These are phyloP conservation scores for Macaca mulatta DNA, from an alignment of 2,113 vertebrate genomes.

Conservation along the genomic window DNA sequence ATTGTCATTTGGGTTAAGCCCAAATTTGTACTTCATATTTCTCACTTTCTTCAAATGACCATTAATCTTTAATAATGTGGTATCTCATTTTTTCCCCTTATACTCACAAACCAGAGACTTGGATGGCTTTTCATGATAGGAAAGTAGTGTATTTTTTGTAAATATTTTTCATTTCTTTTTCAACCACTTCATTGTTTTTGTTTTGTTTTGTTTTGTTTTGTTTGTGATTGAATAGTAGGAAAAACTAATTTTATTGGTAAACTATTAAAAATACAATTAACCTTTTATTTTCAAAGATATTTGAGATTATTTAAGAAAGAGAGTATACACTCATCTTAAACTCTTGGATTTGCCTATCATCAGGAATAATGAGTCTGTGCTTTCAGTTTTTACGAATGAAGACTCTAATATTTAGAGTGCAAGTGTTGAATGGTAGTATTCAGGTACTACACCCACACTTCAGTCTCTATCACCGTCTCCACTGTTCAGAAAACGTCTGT, in stretches of 20 bases:
- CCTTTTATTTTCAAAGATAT: too few relatives aligned
- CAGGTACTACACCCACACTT: not conserved
- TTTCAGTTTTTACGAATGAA: not conserved
- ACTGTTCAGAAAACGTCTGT: too few relatives aligned
- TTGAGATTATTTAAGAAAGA: not conserved
- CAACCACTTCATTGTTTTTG: not conserved
- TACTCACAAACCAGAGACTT: not conserved
- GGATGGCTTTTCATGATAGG: not conserved
- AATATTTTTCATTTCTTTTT: not conserved
- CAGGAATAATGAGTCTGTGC: not conserved
- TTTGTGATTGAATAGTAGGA: not conserved
- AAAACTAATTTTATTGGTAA: not conserved
- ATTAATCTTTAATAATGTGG: not conserved
- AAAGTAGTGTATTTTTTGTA: not conserved
- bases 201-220: not conserved
- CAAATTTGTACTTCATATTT: not conserved
- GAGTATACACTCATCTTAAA: not conserved
- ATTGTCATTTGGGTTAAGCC: not conserved
- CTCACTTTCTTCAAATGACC: not conserved
- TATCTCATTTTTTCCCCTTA: not conserved
- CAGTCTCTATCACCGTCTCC: not conserved
- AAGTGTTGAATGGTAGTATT: not conserved
- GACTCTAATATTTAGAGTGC: rapidly evolving
- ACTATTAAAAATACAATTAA: not conserved
- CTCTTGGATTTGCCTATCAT: not conserved